Base-by-base conservation (phyloP, 2,888 invertebrate genomes). In the Uropetala carovei region DNA sequence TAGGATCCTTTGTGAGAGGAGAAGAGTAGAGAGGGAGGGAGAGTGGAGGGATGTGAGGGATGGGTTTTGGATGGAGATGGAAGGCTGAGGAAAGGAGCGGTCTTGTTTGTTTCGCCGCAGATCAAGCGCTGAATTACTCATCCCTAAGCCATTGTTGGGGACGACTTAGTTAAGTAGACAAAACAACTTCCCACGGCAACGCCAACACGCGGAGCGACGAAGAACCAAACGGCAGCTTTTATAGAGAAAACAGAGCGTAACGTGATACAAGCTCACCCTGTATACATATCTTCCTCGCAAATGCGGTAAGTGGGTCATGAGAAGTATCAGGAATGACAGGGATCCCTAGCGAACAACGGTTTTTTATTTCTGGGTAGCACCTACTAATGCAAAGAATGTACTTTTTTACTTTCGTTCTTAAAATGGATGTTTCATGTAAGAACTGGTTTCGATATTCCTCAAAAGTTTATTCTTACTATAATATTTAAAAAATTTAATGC, bases 121-220 rank as follows among this genome's bases (percentile, higher is more conserved):
- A 89, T 89, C 89, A 89, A 60, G 89, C 18, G 43, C 56, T 89
- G 89, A 89, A 89, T 89, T 89, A 89, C 43, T 89, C 64, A 43
- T 64, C 43, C 89, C 58, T 43, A n/a, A 89, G 89, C 89, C 30
- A 60, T 60, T 30, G 60, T 43, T 18, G 89, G 64, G 64, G 89
- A 89, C 89, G 89, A 89, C 89, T 89, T 89, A 89, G 89, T 89
- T 89, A 89, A 64, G 64, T 64, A 68, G 59, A 43, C 60, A 89
- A 89, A 89, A 89, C 89, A 89, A 30, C 89, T 16, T 43, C 43
- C 43, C 1, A 43, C 30, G 82, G 82, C n/a, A 64, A 64, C 83
- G 89, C 60, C 89, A 43, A 43, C 43, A 43, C 43, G 43, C 43
- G 43, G 43, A n/a, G 7, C 18, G 86, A n/a, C 13, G 68, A 68